Evolutionary conservation across 2,113 vertebrate genomes (phyloP).

Genomic region (Anarhynchus alexandrinus): DNA sequence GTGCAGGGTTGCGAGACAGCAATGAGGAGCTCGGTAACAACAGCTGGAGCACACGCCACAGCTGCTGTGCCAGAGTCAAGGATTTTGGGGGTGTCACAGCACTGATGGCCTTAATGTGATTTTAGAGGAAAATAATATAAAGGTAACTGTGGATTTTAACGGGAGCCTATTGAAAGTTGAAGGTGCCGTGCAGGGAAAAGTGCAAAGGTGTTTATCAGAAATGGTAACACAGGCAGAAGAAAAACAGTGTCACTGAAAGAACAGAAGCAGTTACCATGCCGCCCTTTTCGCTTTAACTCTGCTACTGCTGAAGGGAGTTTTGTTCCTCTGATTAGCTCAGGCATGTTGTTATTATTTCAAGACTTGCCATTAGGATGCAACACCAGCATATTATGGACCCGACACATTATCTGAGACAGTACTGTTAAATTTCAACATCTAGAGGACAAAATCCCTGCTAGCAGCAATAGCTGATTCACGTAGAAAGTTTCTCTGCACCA

Average conservation of each 20-base stretch:
- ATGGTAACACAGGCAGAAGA: background rate
- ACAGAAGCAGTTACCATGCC: background rate
- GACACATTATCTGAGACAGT: background rate
- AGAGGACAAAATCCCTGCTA: background rate
- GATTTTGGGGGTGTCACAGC: background rate
- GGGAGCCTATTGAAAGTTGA: background rate
- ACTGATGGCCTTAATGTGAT: background rate
- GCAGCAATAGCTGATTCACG: background rate
- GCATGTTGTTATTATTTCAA: background rate
- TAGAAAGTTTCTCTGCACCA: background rate
- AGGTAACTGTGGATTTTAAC: background rate
- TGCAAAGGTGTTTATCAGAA: background rate
- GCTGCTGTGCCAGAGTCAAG: background rate
- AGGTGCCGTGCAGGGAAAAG: background rate
- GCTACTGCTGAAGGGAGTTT: background rate
- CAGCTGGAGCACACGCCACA: fast-evolving
- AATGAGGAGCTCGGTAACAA: background rate
- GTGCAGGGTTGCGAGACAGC: background rate
- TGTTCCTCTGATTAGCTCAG: background rate
- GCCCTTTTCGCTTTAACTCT: background rate
- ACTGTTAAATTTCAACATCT: background rate
- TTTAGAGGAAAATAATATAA: background rate
- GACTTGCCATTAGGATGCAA: background rate
- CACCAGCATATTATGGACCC: background rate
- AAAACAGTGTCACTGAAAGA: background rate